These are phyloP conservation scores for Chrysopa pallens DNA, from an alignment of 1,140 invertebrate species.

Conservation along the genomic window DNA sequence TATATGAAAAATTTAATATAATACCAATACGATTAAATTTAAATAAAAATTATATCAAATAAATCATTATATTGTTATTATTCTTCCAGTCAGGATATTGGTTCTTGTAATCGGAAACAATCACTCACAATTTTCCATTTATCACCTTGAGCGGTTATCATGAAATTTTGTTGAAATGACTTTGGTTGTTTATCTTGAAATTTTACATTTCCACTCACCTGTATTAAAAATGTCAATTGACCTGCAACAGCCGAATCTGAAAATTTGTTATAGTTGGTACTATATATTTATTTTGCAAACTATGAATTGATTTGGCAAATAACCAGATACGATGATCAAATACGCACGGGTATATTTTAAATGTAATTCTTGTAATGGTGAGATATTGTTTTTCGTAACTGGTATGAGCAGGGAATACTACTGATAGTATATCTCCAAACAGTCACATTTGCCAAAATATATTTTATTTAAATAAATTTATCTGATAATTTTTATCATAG, in stretches of 20 bases:
- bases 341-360: too few species aligned
- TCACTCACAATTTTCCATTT: slow-evolving; percentile 83
- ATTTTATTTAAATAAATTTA: too few species aligned
- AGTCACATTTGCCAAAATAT: too few species aligned
- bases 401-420: too few species aligned
- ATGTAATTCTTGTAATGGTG: too few species aligned
- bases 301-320: slow-evolving; percentile 1
- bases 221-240: slow-evolving; percentile 53
- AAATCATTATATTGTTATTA: neutral
- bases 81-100: slow-evolving; percentile 4
- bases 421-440: too few species aligned
- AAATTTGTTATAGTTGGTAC: slow-evolving; percentile 5
- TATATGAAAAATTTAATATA: neutral
- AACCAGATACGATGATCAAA: neutral
- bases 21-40: neutral
- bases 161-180: slow-evolving; percentile 62
- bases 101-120: slow-evolving; percentile 53
- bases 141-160: slow-evolving; percentile 61
- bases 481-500: too few species aligned
- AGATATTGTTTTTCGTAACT: too few species aligned
- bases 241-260: slow-evolving; percentile 32
- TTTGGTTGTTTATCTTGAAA: slow-evolving; percentile 40
- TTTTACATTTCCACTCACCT: slow-evolving; percentile 52
- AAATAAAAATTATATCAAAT: neutral
- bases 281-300: slow-evolving; percentile 3